Base-by-base conservation (phyloP, 64 coral and sea anemone genomes). In the Pocillopora damicornis region DNA sequence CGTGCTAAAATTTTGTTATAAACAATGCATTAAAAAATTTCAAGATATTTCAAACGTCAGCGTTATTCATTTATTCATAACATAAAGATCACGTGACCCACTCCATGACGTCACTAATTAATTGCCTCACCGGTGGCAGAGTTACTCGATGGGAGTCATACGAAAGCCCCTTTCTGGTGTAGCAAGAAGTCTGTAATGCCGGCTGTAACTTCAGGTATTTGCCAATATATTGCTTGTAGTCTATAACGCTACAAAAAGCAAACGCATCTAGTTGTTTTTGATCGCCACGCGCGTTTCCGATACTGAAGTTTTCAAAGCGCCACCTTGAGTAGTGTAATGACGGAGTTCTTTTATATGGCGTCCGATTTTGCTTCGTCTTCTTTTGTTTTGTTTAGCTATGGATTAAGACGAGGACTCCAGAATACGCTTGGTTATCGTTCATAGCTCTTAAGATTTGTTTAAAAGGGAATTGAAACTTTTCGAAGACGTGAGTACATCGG, bases 171-270 rank as follows among this genome's bases (percentile, higher is more conserved):
- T 68, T 85, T 84, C 79, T 77, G 20, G n/a, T 18, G 77, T 82
- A 57, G 81, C 34, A 63, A 86, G 79, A 63, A 79, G 16, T 73
- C 79, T 69, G 90, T 86, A 51, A 92, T 92, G 90, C 90, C 90
- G 90, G 90, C 90, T 74, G 90, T 92, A 87, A 92, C 90, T 86
- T 92, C 90, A 92, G 90, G 90, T 92, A 92, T 87, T 78, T 88
- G 10, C 17, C 57, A 11, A 30, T 87, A 73, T 26, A 76, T 76
- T 61, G 58, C 73, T 78, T 57, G 30, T 51, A 88, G 76, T 34
- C 12, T 9, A 23, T 25, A 75, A 59, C 74, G 16, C 1, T 75
- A 16, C 58, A 88, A 23, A 38, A 22, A 57, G 60, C 15, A 37
- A 71, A 26, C 13, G 11, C 37, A 72, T 6, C 17, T 20, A 57